Evolutionary conservation across 2,113 vertebrate species (phyloP).

Genomic region (Chionomys nivalis): DNA sequence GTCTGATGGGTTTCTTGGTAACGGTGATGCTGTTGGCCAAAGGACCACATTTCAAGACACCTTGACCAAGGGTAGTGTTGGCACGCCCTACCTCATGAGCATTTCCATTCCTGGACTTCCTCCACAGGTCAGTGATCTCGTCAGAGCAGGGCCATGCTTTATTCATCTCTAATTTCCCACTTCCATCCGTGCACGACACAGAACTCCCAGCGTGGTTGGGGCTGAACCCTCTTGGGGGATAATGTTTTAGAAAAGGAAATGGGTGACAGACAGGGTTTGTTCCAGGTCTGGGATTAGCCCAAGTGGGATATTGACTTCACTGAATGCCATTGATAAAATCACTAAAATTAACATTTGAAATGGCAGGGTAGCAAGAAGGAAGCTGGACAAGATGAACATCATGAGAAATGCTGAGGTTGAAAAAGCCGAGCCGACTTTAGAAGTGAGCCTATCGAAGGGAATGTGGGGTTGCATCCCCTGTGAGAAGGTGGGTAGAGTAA

Average conservation of each 20-base stretch:
- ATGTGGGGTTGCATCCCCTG: not conserved
- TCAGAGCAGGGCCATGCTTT: not conserved
- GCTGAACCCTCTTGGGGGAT: not conserved
- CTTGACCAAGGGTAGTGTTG: not conserved
- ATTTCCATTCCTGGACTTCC: not conserved
- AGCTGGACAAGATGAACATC: not conserved
- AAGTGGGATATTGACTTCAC: not conserved
- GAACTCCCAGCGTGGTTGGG: not conserved
- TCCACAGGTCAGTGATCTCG: not conserved
- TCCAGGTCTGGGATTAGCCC: not conserved
- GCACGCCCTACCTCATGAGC: not conserved
- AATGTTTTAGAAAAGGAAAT: not conserved
- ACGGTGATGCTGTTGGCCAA: not conserved
- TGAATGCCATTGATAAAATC: not conserved
- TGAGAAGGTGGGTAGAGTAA: not conserved
- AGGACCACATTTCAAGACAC: not conserved
- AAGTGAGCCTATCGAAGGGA: not conserved
- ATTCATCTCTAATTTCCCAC: not conserved
- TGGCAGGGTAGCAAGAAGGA: not conserved
- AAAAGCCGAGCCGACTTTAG: not conserved
- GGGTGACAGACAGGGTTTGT: not conserved
- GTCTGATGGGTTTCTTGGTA: not conserved
- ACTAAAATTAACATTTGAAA: constrained; percentile 16
- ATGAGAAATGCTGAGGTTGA: not conserved
- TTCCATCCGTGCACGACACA: not conserved